Conservation (phyloP, 2,888 invertebrate genomes). For the Camptogramma bilineatum region DNA sequence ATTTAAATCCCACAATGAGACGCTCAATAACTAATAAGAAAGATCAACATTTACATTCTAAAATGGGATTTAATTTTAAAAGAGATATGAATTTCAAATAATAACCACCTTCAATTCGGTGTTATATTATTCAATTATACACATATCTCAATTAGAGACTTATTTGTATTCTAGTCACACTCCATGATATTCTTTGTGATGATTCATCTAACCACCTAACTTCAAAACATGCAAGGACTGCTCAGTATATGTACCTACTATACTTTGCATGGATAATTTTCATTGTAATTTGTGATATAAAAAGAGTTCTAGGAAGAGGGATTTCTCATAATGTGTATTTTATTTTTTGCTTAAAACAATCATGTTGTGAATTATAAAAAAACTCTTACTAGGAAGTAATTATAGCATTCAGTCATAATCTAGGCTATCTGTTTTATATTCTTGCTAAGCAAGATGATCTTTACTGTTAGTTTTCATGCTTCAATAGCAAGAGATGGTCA, state of each 20-base stretch:
- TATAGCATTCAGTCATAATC: conserved; percentile 8
- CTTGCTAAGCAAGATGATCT: conserved; percentile 14
- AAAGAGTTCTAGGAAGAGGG: background rate
- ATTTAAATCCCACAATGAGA: too few relatives aligned
- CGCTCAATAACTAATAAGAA: too few relatives aligned
- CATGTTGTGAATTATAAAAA: background rate
- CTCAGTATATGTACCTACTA: conserved; percentile 5
- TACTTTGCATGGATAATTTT: background rate
- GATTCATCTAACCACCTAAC: conserved; percentile 24
- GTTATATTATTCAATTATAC: too few relatives aligned
- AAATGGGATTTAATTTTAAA: too few relatives aligned
- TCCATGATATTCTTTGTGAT: conserved; percentile 12
- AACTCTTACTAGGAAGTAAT: conserved; percentile 17
- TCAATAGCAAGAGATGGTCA: conserved; percentile 64
- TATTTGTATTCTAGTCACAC: conserved; percentile 30
- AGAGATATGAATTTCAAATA: too few relatives aligned
- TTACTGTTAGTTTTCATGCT: conserved; percentile 64
- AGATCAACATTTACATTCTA: too few relatives aligned
- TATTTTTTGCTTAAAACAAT: conserved; percentile 8
- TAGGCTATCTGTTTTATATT: conserved; percentile 21
- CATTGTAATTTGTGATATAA: background rate
- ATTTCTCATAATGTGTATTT: background rate
- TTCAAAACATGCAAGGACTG: conserved; percentile 19
- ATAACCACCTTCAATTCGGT: too few relatives aligned
- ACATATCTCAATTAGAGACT: conserved; percentile 10